Evolutionary conservation across 2,797 vertebrate genomes (phyloP).

Genomic region (Oreochromis mossambicus): DNA sequence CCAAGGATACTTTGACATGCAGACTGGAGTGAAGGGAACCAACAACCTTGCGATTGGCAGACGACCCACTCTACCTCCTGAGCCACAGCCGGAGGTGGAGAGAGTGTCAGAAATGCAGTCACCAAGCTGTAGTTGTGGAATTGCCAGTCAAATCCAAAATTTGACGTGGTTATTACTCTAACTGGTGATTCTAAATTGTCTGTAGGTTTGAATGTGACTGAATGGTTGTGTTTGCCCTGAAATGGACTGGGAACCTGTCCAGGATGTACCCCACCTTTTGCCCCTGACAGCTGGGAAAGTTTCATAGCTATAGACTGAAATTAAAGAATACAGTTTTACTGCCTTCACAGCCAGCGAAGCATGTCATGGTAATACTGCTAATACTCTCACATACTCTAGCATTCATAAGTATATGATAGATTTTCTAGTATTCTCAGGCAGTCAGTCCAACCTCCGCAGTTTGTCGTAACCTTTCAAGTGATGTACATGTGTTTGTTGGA

Average conservation of each 20-base stretch:
- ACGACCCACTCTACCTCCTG: fast-evolving
- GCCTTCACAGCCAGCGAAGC: background rate
- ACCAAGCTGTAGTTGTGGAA: background rate
- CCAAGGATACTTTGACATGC: background rate
- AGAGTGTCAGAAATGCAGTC: background rate
- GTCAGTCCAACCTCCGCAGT: background rate
- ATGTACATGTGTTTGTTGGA: background rate
- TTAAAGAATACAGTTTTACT: background rate
- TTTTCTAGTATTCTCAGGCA: background rate
- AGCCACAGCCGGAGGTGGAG: background rate
- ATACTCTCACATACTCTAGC: background rate
- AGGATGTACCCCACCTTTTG: background rate
- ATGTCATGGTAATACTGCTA: background rate
- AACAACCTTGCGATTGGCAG: background rate
- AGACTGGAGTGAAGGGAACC: background rate
- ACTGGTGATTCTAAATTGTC: background rate
- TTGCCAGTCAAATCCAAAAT: background rate
- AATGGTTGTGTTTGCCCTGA: background rate
- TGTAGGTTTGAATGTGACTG: background rate
- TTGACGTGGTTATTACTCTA: background rate
- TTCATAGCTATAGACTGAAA: background rate
- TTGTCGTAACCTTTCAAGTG: background rate
- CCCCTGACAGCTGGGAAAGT: background rate
- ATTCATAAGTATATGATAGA: background rate
- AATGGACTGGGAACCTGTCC: background rate